Conservation (phyloP, 2,797 vertebrate genomes). For the Lithobates sylvaticus region DNA sequence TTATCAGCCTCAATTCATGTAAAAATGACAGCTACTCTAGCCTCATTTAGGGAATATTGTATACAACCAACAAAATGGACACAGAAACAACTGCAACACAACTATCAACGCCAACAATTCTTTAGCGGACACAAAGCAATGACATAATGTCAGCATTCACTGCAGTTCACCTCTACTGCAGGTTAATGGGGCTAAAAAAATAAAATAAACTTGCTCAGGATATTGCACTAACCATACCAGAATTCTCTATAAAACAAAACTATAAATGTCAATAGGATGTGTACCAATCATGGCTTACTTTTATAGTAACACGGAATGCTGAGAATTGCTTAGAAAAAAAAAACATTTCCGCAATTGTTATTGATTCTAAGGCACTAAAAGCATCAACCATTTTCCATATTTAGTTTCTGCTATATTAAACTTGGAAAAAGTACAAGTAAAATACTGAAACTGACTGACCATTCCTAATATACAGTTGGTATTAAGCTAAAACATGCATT, state of each 20-base stretch:
- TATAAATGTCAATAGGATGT: neutral
- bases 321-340: neutral
- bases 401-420: neutral
- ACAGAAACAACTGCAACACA: neutral
- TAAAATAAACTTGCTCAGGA: neutral
- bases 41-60: neutral
- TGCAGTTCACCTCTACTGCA: neutral
- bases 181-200: neutral
- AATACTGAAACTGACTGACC: slow-evolving; percentile 7
- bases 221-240: neutral
- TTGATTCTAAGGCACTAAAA: slow-evolving; percentile 4
- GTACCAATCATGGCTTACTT: neutral
- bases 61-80: neutral
- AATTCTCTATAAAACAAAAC: slow-evolving; percentile 9
- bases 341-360: neutral
- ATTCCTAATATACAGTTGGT: slow-evolving; percentile 17
- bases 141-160: neutral
- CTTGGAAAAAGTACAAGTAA: neutral
- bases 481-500: slow-evolving; percentile 35
- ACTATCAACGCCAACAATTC: neutral
- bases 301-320: neutral
- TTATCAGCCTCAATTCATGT: neutral
- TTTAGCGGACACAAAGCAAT: neutral
- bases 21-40: neutral
- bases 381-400: neutral